These are phyloP conservation scores for Platyscapa corneri DNA, from an alignment of 1,140 invertebrate genomes.

Conservation along the genomic window DNA sequence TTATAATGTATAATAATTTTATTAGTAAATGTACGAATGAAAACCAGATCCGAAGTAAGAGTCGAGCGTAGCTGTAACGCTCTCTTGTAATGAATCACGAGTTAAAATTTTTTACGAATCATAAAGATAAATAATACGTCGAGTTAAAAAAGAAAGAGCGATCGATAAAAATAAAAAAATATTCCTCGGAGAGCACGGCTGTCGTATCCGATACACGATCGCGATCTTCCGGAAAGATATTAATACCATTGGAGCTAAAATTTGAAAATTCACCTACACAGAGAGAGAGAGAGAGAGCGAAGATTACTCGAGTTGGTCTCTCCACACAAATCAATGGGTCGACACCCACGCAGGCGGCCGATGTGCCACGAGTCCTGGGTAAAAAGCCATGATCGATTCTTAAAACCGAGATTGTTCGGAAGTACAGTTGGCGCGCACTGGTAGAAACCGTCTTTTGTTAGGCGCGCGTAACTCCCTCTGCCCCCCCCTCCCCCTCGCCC, in stretches of 20 bases:
- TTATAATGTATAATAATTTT: too few species aligned
- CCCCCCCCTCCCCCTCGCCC: background rate
- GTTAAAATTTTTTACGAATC: too few species aligned
- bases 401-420: background rate
- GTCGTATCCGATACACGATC: background rate
- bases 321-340: constrained; percentile 5
- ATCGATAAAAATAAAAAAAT: too few species aligned
- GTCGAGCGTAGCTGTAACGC: too few species aligned
- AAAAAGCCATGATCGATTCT: background rate
- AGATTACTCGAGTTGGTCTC: background rate
- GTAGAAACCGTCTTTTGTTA: constrained; percentile 7
- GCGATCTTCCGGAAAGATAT: background rate
- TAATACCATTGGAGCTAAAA: background rate
- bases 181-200: background rate
- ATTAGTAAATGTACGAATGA: too few species aligned
- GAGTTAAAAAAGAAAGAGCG: too few species aligned
- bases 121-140: too few species aligned
- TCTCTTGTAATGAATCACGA: too few species aligned
- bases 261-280: background rate
- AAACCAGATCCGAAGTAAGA: too few species aligned
- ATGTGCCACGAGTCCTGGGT: background rate
- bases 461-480: too few species aligned
- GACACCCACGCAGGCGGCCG: background rate
- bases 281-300: too few species aligned
- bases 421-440: background rate